A percentile compares a stretch with the other conserved stretches of the same genome.
These are phyloP conservation scores for Paramacrobiotus metropolitanus DNA, from an alignment of 1,140 invertebrate species.

Conservation along the genomic window DNA sequence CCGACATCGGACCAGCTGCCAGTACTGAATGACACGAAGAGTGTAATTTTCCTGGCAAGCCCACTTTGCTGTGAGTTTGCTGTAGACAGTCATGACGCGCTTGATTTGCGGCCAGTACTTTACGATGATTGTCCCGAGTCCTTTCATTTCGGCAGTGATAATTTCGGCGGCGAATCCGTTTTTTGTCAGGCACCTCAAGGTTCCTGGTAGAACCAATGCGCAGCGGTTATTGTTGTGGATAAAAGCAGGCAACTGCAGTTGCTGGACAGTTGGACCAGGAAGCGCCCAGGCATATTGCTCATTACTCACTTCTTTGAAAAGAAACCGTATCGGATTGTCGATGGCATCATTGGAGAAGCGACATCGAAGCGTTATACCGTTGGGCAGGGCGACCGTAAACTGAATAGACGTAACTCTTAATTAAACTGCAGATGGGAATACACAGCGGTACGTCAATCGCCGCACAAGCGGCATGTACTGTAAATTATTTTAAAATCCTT, in stretches of 20 bases:
- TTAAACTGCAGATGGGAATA: slow-evolving; percentile 79
- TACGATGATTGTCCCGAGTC: background rate
- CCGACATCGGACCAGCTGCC: background rate
- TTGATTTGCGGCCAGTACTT: background rate
- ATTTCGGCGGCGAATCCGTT: background rate
- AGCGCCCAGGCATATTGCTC: background rate
- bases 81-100: background rate
- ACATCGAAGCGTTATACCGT: background rate
- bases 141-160: background rate
- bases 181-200: background rate
- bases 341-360: background rate
- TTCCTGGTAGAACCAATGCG: background rate
- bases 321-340: background rate
- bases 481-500: slow-evolving; percentile 3
- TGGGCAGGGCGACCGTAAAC: background rate
- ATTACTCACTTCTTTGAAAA: background rate
- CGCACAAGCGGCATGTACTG: background rate
- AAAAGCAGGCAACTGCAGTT: background rate
- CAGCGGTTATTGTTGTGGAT: background rate
- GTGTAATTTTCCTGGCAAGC: background rate
- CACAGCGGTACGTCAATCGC: slow-evolving; percentile 44
- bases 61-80: background rate
- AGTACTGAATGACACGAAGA: background rate
- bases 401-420: background rate
- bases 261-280: background rate